phyloP scores from a whole-genome alignment of 2,888 invertebrate species.

The Caenorhabditis angaria region DNA sequence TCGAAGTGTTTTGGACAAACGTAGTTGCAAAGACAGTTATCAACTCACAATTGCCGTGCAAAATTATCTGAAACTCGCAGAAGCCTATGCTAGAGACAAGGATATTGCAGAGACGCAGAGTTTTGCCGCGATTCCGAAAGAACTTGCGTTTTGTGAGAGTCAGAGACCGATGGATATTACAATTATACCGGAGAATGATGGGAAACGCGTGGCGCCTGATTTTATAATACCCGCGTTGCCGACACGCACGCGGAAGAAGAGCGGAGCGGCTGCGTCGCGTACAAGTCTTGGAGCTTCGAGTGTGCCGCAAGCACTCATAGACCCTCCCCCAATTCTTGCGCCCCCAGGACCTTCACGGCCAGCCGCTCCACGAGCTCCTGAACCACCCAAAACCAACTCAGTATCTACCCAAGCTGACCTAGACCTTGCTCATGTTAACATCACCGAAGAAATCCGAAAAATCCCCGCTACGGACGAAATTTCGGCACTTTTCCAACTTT shows the following conservation, averaged over 20 bases:
- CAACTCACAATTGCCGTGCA: conserved; percentile 33
- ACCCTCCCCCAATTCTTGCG: no score
- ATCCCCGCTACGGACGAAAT: conserved; percentile 16
- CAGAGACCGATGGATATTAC: conserved; percentile 40
- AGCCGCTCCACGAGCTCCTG: no score
- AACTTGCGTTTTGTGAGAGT: conserved; percentile 42
- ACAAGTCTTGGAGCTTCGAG: no score
- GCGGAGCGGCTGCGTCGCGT: no score
- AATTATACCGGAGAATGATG: conserved; percentile 39
- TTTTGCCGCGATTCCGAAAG: conserved; percentile 26
- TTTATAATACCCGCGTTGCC: conserved; percentile 34
- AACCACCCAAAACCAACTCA: background rate
- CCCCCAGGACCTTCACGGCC: no score
- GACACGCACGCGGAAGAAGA: no score
- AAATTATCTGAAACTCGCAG: conserved; percentile 41
- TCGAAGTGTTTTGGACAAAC: conserved; percentile 42
- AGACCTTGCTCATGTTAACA: background rate
- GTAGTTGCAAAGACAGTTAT: conserved; percentile 34
- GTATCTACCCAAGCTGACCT: background rate
- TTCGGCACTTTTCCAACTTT: conserved; percentile 36
- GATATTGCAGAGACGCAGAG: conserved; percentile 6
- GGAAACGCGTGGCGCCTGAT: conserved; percentile 34
- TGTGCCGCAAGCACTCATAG: background rate
- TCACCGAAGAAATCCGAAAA: background rate
- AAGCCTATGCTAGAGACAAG: conserved; percentile 37